Base-by-base conservation (phyloP, 2,797 vertebrate genomes). In the Pygocentrus nattereri region DNA sequence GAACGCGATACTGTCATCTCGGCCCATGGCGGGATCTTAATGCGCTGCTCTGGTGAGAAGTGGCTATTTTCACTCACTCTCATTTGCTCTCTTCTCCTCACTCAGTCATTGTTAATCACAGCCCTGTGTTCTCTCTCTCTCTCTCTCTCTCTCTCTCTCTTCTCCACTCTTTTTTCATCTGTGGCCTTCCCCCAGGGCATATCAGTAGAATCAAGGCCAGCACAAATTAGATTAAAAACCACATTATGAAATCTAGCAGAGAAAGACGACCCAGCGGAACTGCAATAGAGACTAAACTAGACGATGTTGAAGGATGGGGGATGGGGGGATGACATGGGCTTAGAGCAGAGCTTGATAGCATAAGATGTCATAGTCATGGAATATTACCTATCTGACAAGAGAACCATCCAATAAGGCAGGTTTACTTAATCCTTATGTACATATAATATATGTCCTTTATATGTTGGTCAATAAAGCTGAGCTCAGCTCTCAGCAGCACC, bases 31-130 rank as follows among this genome's bases (percentile, higher is more conserved):
- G 64, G 34, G 76, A 68, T 78, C 49, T 41, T 68, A 78, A 78
- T 78, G 76, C 44, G 56, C 74, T 49, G 69, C 58, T 74, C 44
- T 74, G 56, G 71, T 75, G 82, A 80, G 71, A 84, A 83, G 84
- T 84, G 79, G 74, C 74, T 74, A 74, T 74, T 68, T 78, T 61
- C 76, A 77, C 47, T 68, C 21, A 21, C 31, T 68, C 30, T 68
- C 61, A 58, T 78, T 83, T 81, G 59, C 81, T 78, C 34, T 38
- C 77, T 79, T 72, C 77, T 61, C 65, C 74, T 68, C 50, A 64
- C 31, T 52, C 31, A 49, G 41, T 76, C 74, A 56, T 52, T 54
- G 59, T 76, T 82, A 78, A 82, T 82, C 75, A 81, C 70, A 70
- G 76, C 71, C 52, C 64, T 61, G 74, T 52, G 72, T 52, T 71